Conservation (phyloP, 2,113 vertebrate species). For the Dipodomys stephensi region DNA sequence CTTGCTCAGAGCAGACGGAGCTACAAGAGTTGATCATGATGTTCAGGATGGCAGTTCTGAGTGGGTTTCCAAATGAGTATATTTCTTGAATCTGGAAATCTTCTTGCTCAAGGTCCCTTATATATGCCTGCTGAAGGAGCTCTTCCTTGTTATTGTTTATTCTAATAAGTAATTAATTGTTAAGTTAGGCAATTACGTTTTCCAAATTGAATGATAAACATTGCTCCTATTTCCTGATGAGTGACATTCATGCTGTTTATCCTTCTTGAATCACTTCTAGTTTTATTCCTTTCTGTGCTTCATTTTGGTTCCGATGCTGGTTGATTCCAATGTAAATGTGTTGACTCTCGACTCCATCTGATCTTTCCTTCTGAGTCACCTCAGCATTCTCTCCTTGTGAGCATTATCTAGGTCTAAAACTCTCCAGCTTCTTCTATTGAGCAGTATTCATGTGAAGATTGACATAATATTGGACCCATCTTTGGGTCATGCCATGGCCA, state of each 20-base stretch:
- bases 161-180: not conserved
- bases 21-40: slow-evolving; percentile 57
- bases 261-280: not conserved
- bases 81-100: not conserved
- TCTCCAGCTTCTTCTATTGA: not conserved
- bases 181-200: not conserved
- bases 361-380: not conserved
- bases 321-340: not conserved
- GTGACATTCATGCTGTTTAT: not conserved
- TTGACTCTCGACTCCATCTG: not conserved
- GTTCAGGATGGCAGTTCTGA: not conserved
- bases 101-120: not conserved
- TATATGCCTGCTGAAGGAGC: not conserved
- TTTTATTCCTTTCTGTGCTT: not conserved
- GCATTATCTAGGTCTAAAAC: not conserved
- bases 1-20: not conserved
- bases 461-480: not conserved
- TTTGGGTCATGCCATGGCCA: not conserved
- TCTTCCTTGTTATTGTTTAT: slow-evolving; percentile 1
- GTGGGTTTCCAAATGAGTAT: not conserved
- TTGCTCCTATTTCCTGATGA: not conserved
- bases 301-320: not conserved
- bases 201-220: not conserved
- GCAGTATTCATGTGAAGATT: not conserved
- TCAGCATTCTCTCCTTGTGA: not conserved